Base-by-base conservation (phyloP, 2,888 invertebrate genomes). In the Tryphoninae sp. region DNA sequence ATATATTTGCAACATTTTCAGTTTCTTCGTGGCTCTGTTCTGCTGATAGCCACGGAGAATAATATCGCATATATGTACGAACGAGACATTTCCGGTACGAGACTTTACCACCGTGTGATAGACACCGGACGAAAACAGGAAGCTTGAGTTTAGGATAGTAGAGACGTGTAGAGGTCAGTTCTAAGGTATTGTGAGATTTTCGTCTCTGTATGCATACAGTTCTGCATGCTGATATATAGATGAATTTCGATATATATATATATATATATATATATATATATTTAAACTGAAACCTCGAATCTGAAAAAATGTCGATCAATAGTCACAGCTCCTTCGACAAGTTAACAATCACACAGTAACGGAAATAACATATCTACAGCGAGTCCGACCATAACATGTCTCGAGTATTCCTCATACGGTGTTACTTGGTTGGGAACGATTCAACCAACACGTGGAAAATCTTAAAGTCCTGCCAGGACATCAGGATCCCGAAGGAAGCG, bases 111-210 rank as follows among this genome's bases (percentile, higher is more conserved):
- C 26, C 49, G 73, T 55, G 71, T 69, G 65, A 53, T 42, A 76
- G 83, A 85, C 72, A 87, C 87, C 87, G 89, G 87, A 88, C 84
- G 84, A 73, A 86, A 86, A 82, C 87, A 88, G 89, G 88, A 90
- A 89, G 86, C 85, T 53, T 7, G 49, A 75, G 82, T 74, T 83
- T 84, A 89, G 89, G 89, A 64, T 83, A 87, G 83, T 84, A 89
- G 87, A 82, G 64, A 16, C 72, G 53, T 23, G 80, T 75, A 80
- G 88, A 89, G 89, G 88, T 89, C 58, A 33, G 59, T 62, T 58
- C 23, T 9, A 23, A 65, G 81, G 62, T 49, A 42, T 42, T 23
- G 11, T 13, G 9, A 40, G 40, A 49, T 62, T 16, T 19, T 22
- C 23, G 22, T 58, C 3, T n/a, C 51, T 19, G n/a, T 53, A 49